Conservation (phyloP, 2,113 vertebrate species). For the Channa maculata region DNA sequence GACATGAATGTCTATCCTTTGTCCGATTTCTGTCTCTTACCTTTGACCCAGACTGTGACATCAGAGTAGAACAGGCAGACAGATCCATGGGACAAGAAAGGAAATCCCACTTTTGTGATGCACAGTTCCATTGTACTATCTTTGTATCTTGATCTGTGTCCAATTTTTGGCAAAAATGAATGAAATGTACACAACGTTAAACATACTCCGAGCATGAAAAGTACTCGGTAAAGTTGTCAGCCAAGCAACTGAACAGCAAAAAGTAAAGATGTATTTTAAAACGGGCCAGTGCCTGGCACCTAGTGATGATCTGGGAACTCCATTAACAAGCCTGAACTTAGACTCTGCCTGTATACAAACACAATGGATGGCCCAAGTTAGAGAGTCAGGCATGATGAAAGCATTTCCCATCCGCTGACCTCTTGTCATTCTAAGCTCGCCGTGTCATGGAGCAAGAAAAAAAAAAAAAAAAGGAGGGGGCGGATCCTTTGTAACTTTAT, state of each 20-base stretch:
- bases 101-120: slow-evolving; percentile 52
- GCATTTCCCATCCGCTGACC: slow-evolving; percentile 72
- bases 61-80: slow-evolving; percentile 38
- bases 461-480: slow-evolving; percentile 58
- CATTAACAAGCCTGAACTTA: slow-evolving; percentile 48
- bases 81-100: slow-evolving; percentile 50
- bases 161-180: too few relatives aligned
- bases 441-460: slow-evolving; percentile 53
- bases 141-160: too few relatives aligned
- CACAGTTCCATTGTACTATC: not conserved
- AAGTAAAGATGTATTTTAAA: slow-evolving; percentile 2
- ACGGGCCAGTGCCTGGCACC: not conserved
- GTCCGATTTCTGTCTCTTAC: slow-evolving; percentile 66
- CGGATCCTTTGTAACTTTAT: slow-evolving; percentile 73
- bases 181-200: too few relatives aligned
- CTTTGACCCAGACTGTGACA: slow-evolving; percentile 64
- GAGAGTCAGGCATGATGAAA: slow-evolving; percentile 69
- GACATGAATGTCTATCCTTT: slow-evolving; percentile 41
- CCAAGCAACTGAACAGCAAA: not conserved
- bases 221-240: too few relatives aligned
- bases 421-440: slow-evolving; percentile 60
- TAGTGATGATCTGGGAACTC: slow-evolving; percentile 54
- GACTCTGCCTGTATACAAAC: slow-evolving; percentile 25
- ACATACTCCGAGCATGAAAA: too few relatives aligned
- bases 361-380: slow-evolving; percentile 65